Base-by-base conservation (phyloP, 2,888 invertebrate species). In the Syritta pipiens region DNA sequence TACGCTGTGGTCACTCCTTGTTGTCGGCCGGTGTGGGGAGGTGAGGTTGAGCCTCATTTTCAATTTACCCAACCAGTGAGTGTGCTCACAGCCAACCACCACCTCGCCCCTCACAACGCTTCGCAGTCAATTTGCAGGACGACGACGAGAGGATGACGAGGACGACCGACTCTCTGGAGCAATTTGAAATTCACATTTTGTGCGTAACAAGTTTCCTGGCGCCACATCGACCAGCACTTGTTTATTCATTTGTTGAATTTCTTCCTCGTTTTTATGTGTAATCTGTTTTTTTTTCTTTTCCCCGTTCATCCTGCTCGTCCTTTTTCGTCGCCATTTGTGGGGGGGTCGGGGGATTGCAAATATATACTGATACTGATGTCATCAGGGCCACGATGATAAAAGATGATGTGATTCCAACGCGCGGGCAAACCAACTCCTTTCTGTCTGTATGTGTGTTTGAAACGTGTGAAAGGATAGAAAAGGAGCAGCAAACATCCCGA, bases 191-290 rank as follows among this genome's bases (percentile, higher is more conserved):
- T 77, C 72, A 81, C 75, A 69, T 81, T 81, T 79, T 77, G 79
- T 83, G 83, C 83, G 83, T 83, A 83, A 83, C 82, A 83, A 82
- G 83, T 83, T 82, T 83, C 75, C 81, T 82, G 83, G 83, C 83
- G 82, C 83, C 83, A 82, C 82, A 82, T 82, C 81, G 83, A 81
- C 83, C 82, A 82, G 76, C 82, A 81, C 81, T 82, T 82, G 82
- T 82, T 82, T 82, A 82, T 82, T 82, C 82, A 82, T 82, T 82
- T 81, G 81, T 82, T 82, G 69, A 75, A 81, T 75, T 69, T 75
- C 79, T 62, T 79, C 62, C 74, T 68, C 67, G 44, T 67, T 74
- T 67, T 74, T 74, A 74, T 72, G 77, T 65, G 71, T 71, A 77
- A 77, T 77, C 65, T 65, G 46, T 26, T 17, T 30, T 53, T 26